Evolutionary conservation across 2,113 vertebrate species (phyloP), one percentile per base, ranked within the genome.

Genomic region (Labrus mixtus): DNA sequence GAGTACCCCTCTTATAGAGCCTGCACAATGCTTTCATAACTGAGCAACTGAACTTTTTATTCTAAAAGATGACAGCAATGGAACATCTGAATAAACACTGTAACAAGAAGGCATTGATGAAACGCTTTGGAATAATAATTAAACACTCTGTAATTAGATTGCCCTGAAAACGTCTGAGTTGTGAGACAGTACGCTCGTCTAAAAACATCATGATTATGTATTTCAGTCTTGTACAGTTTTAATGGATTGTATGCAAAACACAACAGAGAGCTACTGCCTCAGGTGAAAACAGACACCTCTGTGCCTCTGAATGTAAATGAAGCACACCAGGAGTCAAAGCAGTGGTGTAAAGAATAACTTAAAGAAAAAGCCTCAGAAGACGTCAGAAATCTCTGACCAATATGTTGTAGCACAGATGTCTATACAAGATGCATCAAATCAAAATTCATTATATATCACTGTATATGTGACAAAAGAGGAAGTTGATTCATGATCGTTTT

Each of bases 301-400:
- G 39, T 10, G 39, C 39, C 12, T 45, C 57, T 83, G 77, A 87
- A 85, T 85, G n/a, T 67, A 76, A 82, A 83, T 77, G 55, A 80
- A 63, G 41, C 46, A 17, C 66, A 63, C 5, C 25, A 25, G 20
- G 22, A 53, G 58, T 48, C 46, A 10, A 76, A 61, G 10, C 58
- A 23, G 45, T 20, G 39, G n/a, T 45, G 7, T 37, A 19, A 36
- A 65, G n/a, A 76, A 59, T 46, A 19, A 41, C 10, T 8, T 15
- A 13, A 60, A 1, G 46, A 45, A 12, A 45, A 12, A 22, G 10
- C 33, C 50, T n/a, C 20, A 36, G n/a, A 64, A 50, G n/a, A 29
- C 36, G 56, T n/a, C 16, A 51, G 46, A 48, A 48, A 19, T 17
- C 15, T 48, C 46, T 61, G 46, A 71, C 17, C 43, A 45, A 15